Evolutionary conservation across 2,888 invertebrate species (phyloP), one percentile per base, ranked within the genome.

Genomic region (Venusia cambrica): DNA sequence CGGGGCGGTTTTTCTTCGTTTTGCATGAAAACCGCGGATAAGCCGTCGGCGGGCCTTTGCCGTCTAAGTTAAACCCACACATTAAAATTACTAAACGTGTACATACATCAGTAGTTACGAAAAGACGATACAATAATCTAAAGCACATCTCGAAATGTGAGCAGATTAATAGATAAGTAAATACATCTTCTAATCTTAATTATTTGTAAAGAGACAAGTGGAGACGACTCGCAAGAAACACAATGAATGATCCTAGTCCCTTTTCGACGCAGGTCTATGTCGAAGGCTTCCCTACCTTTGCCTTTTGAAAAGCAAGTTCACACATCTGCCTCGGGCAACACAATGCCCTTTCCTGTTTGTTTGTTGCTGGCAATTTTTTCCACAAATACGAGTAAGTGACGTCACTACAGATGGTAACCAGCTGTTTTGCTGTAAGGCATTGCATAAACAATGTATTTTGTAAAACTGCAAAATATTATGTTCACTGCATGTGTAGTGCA

Each of bases 381-480:
- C 18, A 30, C 18, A 22, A 30, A 35, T 11, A n/a, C 9, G 13
- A 16, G 11, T 16, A 24, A 25, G 6, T 40, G 35, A 40, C 40
- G 40, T 40, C 40, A 32, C 27, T 18, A 20, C 40, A 40, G 35
- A 40, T 40, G 35, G 31, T 8, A 15, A 22, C 35, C 40, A 31
- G 35, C 31, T 39, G 33, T 33, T 30, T 31, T 7, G 25, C 8
- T 9, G 22, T 28, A 13, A 14, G 19, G n/a, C n/a, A n/a, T 29
- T 16, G 21, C 30, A 27, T 18, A 35, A 18, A 6, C 11, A 5
- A n/a, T 2, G 8, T 5, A 17, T 31, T 30, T 22, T 12, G 17
- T 10, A 31, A 14, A n/a, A 26, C 16, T 15, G 25, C 16, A 15
- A 16, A 13, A 26, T 26, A 16, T 16, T 26, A 26, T 26, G 25